Evolutionary conservation across 2,888 invertebrate species (phyloP), one percentile per base, ranked within the genome.

Genomic region (Xiphydria camelus): DNA sequence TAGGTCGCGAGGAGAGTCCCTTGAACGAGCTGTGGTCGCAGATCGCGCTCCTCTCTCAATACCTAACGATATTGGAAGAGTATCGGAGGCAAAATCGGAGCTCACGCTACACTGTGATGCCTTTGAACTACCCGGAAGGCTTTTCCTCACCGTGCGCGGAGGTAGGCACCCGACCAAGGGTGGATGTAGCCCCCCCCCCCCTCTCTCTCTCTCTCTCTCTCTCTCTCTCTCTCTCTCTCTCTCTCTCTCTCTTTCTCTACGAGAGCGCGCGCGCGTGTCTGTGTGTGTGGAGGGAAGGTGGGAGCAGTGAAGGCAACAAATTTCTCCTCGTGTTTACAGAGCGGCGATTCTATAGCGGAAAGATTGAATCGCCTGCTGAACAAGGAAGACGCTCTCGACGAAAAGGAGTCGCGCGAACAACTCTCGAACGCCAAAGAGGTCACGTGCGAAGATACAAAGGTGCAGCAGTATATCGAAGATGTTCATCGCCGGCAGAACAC

Each of bases 11-110:
- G n/a, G 29, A 34, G 9, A 62, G 61, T 29, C 51, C 45, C 10
- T 40, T 68, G 22, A 37, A 35, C 23, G 51, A 56, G 15, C 33
- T 68, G 5, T 64, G 66, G 65, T 23, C 54, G 12, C 55, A 68
- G 34, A 46, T 68, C 14, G 17, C 54, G n/a, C 35, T 65, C 19
- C 47, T 68, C 17, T 19, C 59, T 22, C 44, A 55, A 9, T 66
- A 60, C 41, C 45, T 68, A 35, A 45, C 44, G 9, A 55, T 61
- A n/a, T 37, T 62, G 22, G 58, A 62, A 12, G 36, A 47, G 9
- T 59, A 56, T 39, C 51, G 46, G 15, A 41, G 43, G 26, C 53
- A 50, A 20, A 47, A 57, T 41, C 23, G 36, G 34, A 45, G 40
- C 18, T 45, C 49, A 2, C 29, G 7, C 14, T 14, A 29, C 6